These are phyloP conservation scores for Ditula angustiorana DNA, from an alignment of 2,888 invertebrate species.

Conservation along the genomic window DNA sequence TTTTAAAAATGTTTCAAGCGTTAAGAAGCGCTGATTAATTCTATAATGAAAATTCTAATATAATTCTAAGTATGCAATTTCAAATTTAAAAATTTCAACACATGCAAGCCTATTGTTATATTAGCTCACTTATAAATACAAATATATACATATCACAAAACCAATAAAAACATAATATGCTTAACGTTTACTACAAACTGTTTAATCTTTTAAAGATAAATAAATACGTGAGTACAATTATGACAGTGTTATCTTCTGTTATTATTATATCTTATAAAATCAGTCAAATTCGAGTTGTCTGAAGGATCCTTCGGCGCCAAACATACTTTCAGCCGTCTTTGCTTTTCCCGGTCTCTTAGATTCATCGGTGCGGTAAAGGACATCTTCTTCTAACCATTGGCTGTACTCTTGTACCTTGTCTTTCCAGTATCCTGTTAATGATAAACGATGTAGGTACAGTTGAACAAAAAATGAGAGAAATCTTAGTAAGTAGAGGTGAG, in stretches of 20 bases:
- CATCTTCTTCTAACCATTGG: slow-evolving; percentile 76
- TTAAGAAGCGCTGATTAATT: too few relatives aligned
- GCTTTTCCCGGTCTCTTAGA: slow-evolving; percentile 75
- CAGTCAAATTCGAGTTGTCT: slow-evolving; percentile 57
- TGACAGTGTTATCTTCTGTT: not conserved
- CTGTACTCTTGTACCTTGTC: slow-evolving; percentile 75
- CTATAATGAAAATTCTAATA: too few relatives aligned
- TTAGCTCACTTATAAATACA: too few relatives aligned
- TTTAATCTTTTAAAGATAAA: not conserved
- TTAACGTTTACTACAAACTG: not conserved
- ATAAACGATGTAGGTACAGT: not conserved
- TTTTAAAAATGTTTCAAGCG: too few relatives aligned
- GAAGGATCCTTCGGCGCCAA: slow-evolving; percentile 75
- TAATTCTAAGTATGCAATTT: too few relatives aligned
- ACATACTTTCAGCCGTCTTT: slow-evolving; percentile 72
- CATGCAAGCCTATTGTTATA: too few relatives aligned
- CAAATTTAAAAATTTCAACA: too few relatives aligned
- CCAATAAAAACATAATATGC: not conserved
- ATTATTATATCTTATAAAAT: slow-evolving; percentile 14
- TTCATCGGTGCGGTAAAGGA: slow-evolving; percentile 75
- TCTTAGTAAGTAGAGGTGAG: too few relatives aligned
- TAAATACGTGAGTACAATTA: not conserved
- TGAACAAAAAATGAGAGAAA: too few relatives aligned
- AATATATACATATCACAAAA: not conserved
- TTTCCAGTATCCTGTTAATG: slow-evolving; percentile 62